Conservation (phyloP, 1,140 invertebrate species). For the Philopotamus ludificatus region DNA sequence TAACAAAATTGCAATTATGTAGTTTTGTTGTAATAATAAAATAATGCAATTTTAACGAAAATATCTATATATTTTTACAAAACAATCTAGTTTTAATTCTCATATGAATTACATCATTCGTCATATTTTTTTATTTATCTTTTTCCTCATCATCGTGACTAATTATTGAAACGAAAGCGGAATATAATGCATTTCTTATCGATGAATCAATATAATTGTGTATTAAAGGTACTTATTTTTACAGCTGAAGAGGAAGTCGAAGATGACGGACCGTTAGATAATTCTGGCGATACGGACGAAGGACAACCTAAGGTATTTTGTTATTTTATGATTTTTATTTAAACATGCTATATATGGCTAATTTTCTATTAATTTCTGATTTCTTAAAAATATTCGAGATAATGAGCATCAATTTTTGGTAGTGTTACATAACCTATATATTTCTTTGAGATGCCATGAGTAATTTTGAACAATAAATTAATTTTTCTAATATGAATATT, state of each 20-base stretch:
- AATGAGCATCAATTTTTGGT: too few species aligned
- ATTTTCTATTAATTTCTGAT: too few species aligned
- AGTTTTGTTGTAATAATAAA: too few species aligned
- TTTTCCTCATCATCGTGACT: too few species aligned
- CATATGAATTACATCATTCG: neutral
- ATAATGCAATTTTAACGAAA: conserved; percentile 3
- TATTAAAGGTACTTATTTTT: conserved; percentile 16
- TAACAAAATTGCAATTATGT: too few species aligned
- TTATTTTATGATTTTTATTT: neutral
- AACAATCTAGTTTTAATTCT: neutral
- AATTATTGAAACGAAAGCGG: too few species aligned
- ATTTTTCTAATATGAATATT: too few species aligned
- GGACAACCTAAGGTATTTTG: conserved; percentile 56
- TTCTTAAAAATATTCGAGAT: too few species aligned
- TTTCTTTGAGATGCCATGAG: too few species aligned
- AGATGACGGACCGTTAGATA: conserved; percentile 64
- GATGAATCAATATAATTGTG: neutral
- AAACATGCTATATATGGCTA: conserved; percentile 14
- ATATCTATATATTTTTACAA: conserved; percentile 4
- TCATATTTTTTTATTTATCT: too few species aligned
- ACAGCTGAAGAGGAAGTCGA: conserved; percentile 69
- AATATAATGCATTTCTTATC: neutral
- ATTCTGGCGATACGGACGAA: conserved; percentile 73
- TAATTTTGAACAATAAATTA: too few species aligned
- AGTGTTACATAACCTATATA: too few species aligned